Percentiles rank a stretch among this genome's conserved stretches.
phyloP scores from a whole-genome alignment of 2,113 vertebrate species.

The Crotalus horridus region DNA sequence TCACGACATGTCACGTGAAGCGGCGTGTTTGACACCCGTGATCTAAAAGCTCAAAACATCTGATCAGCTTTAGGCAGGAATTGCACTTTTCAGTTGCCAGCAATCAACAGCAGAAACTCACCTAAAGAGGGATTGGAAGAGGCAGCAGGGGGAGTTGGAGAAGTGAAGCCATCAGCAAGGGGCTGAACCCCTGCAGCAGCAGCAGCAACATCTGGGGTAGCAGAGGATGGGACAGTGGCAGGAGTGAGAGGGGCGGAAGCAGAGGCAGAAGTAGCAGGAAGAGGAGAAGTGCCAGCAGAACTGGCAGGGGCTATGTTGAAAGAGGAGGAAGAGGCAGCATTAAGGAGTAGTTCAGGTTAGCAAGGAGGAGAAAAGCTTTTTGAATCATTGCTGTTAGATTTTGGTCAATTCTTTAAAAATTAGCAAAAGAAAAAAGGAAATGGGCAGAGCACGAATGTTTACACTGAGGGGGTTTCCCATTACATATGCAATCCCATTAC shows the following conservation, averaged over 20 bases:
- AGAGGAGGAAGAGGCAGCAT: constrained; percentile 73
- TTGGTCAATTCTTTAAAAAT: constrained; percentile 48
- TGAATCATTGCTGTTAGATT: constrained; percentile 60
- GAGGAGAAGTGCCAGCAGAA: constrained; percentile 80
- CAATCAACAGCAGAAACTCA: constrained; percentile 75
- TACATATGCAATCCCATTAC: constrained; percentile 27
- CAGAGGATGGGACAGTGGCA: constrained; percentile 69
- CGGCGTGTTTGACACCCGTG: too few relatives aligned
- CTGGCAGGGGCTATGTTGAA: constrained; percentile 73
- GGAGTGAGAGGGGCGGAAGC: constrained; percentile 71
- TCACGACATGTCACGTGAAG: too few relatives aligned
- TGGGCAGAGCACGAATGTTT: constrained; percentile 40
- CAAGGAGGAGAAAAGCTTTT: constrained; percentile 65
- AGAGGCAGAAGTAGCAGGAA: constrained; percentile 75
- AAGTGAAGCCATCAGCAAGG: constrained; percentile 87
- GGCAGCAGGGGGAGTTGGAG: constrained; percentile 89
- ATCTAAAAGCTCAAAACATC: constrained; percentile 30
- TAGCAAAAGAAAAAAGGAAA: constrained; percentile 29
- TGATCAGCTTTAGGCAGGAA: neutral
- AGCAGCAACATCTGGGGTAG: constrained; percentile 74
- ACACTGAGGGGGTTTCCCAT: constrained; percentile 50
- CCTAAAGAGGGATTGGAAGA: constrained; percentile 85
- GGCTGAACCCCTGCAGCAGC: constrained; percentile 78
- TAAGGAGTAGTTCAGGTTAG: constrained; percentile 72
- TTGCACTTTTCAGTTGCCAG: constrained; percentile 33